A percentile compares a stretch with the other conserved stretches of the same genome.
These are phyloP conservation scores for Monochamus saltuarius DNA, from an alignment of 1,140 invertebrate species.

Conservation along the genomic window DNA sequence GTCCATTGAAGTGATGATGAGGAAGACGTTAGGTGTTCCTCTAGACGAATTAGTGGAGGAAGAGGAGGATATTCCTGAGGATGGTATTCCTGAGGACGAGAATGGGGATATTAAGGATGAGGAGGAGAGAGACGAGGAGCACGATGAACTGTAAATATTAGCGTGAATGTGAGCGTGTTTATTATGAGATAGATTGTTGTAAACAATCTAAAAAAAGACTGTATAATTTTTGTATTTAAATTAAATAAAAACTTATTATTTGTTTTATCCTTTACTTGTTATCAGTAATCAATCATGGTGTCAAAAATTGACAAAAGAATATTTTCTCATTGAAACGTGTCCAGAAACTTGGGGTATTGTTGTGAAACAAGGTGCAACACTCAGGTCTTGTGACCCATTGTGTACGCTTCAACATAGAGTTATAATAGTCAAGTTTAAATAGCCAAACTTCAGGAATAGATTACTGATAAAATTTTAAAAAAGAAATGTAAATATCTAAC, in stretches of 20 bases:
- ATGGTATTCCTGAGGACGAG: slow-evolving; percentile 48
- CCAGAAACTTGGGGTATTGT: too few relatives aligned
- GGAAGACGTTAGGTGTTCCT: slow-evolving; percentile 78
- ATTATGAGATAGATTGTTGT: slow-evolving; percentile 1
- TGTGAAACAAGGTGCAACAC: too few relatives aligned
- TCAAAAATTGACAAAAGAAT: neutral
- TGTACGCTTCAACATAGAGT: too few relatives aligned
- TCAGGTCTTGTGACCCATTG: too few relatives aligned
- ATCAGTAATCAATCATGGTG: too few relatives aligned
- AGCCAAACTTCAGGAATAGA: too few relatives aligned
- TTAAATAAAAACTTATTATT: slow-evolving; percentile 5
- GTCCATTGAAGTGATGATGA: slow-evolving; percentile 84
- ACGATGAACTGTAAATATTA: slow-evolving; percentile 52
- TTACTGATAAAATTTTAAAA: too few relatives aligned
- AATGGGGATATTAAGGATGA: slow-evolving; percentile 47
- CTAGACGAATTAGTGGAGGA: slow-evolving; percentile 68
- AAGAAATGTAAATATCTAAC: too few relatives aligned
- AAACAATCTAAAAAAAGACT: slow-evolving; percentile 17
- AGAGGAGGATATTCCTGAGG: slow-evolving; percentile 56
- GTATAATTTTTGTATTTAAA: slow-evolving; percentile 27
- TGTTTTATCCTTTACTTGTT: neutral
- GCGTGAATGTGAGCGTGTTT: slow-evolving; percentile 23
- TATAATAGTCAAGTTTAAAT: too few relatives aligned
- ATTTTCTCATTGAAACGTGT: too few relatives aligned
- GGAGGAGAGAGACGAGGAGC: slow-evolving; percentile 50